A percentile compares a stretch with the other conserved stretches of the same genome.
phyloP scores from a whole-genome alignment of 2,888 invertebrate species.

The Campoplex nolae region DNA sequence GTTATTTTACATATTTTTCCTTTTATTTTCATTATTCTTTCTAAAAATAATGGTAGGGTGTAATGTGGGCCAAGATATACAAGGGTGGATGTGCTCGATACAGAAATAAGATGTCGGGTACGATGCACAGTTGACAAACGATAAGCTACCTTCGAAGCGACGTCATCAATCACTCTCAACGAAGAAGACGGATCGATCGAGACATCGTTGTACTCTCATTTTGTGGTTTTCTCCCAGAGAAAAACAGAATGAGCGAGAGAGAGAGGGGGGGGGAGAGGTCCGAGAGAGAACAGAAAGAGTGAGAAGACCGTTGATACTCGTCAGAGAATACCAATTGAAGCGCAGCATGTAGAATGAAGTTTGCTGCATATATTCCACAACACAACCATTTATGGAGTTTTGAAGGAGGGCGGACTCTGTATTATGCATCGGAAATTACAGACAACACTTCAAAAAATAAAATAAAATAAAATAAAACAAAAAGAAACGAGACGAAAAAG shows the following conservation, averaged over 20 bases:
- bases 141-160: constrained; percentile 63
- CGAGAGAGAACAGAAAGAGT: background rate
- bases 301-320: constrained; percentile 36
- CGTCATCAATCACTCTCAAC: constrained; percentile 66
- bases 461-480: background rate
- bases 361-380: constrained; percentile 45
- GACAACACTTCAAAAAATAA: constrained; percentile 2
- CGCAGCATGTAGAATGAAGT: constrained; percentile 65
- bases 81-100: constrained; percentile 21
- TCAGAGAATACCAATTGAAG: constrained; percentile 67
- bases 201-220: constrained; percentile 33
- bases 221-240: constrained; percentile 35
- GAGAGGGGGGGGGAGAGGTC: background rate
- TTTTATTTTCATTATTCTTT: background rate
- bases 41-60: constrained; percentile 25
- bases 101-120: constrained; percentile 65
- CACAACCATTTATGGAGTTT: constrained; percentile 66
- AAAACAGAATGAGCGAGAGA: background rate
- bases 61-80: constrained; percentile 23
- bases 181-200: constrained; percentile 64
- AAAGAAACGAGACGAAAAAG: background rate
- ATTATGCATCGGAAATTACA: background rate
- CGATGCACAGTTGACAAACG: constrained; percentile 62
- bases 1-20: background rate
- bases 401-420: constrained; percentile 27